These are phyloP conservation scores for Adoxophyes honmai DNA, from an alignment of 1,140 invertebrate species.

Conservation along the genomic window DNA sequence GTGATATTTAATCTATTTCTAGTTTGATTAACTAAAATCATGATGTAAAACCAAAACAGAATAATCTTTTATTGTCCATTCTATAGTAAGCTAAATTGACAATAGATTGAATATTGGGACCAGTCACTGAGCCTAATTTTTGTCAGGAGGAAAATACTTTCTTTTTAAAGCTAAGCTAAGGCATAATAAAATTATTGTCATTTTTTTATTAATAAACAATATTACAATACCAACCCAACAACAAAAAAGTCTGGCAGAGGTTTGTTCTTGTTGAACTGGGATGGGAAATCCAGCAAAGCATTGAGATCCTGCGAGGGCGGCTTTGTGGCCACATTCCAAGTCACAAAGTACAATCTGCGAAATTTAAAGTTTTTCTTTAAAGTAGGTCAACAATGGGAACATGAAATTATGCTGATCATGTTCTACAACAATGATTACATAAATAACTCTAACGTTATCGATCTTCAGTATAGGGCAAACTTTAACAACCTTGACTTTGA, in stretches of 20 bases:
- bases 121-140: no score
- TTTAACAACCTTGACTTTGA: constrained; percentile 29
- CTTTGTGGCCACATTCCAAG: constrained; percentile 91
- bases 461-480: constrained; percentile 4
- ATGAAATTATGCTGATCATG: background rate
- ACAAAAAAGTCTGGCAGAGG: constrained; percentile 88
- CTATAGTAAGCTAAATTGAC: no score
- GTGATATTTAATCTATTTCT: no score
- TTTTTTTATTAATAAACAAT: no score
- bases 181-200: no score
- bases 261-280: constrained; percentile 77
- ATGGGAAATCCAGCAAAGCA: constrained; percentile 82
- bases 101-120: no score
- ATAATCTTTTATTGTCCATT: no score
- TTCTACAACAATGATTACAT: background rate
- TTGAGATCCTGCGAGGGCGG: constrained; percentile 83
- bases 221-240: constrained; percentile 81
- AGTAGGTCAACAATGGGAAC: background rate
- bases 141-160: no score
- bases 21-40: no score
- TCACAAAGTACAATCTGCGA: constrained; percentile 86
- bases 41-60: no score
- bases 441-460: constrained; percentile 1
- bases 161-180: no score
- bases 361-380: constrained; percentile 23